Base-by-base conservation (phyloP, 2,113 vertebrate species). In the Galemys pyrenaicus region DNA sequence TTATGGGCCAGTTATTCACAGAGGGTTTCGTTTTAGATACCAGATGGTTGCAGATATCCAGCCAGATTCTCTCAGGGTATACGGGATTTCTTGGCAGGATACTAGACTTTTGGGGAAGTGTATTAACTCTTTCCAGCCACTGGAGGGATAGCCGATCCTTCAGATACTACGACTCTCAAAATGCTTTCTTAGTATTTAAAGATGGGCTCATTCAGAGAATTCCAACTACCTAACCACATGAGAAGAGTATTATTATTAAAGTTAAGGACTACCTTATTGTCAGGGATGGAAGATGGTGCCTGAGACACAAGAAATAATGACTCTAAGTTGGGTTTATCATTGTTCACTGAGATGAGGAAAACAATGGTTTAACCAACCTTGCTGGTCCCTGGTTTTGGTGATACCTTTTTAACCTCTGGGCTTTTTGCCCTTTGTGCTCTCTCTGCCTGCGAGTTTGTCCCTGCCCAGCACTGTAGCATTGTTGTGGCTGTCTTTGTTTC, bases 11-110 rank as follows among this genome's bases (percentile, higher is more conserved):
- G 77, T 71, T 93, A 49, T 84, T 39, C 56, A 93, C 73, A 28
- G 87, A 71, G 62, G 60, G 22, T 92, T 97, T 96, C 92, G n/a
- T 96, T 97, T 96, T 94, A 90, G 96, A 94, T 94, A 92, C 87
- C 97, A 97, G 95, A 95, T 97, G 96, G 87, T 64, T 64, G 37
- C 80, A 90, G 41, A 90, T 92, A 86, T 49, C n/a, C 60, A 93
- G 95, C 96, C 97, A 97, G 94, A 96, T 96, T 97, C 70, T 77
- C 74, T 37, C 30, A 74, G 30, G 87, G 49, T 87, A 46, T 65
- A 65, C 94, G 56, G 77, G 67, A 94, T 93, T 95, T 94, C 87
- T 96, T 97, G 96, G 95, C 96, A 96, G 74, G 75, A 62, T 87
- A 88, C 49, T 44, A 41, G 41, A 35, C 0, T 6, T 75, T 95